phyloP scores from a whole-genome alignment of 2,113 vertebrate genomes.

The Entomyzon cyanotis region DNA sequence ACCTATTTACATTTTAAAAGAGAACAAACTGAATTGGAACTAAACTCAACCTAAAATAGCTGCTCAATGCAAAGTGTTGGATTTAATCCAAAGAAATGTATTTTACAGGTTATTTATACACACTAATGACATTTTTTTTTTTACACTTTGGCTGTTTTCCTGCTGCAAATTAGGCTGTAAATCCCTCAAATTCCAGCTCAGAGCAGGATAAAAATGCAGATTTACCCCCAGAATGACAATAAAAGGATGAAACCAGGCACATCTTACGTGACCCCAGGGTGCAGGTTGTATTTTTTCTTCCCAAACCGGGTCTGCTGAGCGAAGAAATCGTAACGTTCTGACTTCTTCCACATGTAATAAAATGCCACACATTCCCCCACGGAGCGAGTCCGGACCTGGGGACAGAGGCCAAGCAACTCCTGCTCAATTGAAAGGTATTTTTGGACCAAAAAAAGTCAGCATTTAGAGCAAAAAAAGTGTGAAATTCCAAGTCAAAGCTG shows the following conservation, averaged over 20 bases:
- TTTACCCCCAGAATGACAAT: neutral
- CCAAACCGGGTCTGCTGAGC: slow-evolving; percentile 96
- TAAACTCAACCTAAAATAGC: neutral
- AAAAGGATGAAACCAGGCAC: neutral
- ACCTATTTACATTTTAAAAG: neutral
- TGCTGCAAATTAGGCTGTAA: neutral
- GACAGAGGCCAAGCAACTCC: neutral
- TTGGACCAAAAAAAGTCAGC: neutral
- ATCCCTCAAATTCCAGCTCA: neutral
- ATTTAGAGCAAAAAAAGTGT: neutral
- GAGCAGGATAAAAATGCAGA: neutral
- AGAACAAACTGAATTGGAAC: neutral
- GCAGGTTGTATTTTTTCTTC: slow-evolving; percentile 97
- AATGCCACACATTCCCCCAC: slow-evolving; percentile 99
- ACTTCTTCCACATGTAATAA: slow-evolving; percentile 99
- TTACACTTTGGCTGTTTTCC: neutral
- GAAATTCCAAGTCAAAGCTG: neutral
- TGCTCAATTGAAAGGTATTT: fast-evolving
- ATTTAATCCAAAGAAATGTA: neutral
- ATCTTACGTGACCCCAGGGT: slow-evolving; percentile 95
- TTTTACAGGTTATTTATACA: neutral
- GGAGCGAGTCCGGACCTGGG: slow-evolving; percentile 94
- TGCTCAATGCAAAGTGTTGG: neutral
- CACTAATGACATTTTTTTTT: neutral
- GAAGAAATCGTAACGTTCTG: slow-evolving; percentile 97